Base-by-base conservation (phyloP, 1,140 invertebrate genomes). In the Hylyphantes graminicola region DNA sequence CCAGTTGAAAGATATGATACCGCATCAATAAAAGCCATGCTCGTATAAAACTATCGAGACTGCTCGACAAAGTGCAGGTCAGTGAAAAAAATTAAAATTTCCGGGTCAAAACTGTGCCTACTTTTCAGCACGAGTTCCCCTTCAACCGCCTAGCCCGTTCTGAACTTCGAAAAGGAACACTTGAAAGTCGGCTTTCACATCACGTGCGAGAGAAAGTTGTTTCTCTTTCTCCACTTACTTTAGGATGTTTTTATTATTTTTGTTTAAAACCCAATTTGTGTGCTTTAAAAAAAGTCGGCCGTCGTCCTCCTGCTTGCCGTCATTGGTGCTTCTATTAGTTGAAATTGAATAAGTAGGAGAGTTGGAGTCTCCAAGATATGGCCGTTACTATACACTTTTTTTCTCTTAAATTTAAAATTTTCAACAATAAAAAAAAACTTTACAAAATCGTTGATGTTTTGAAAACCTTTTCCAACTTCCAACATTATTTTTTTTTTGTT, bases 171-270 rank as follows among this genome's bases (percentile, higher is more conserved):
- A 35, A 35, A n/a, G n/a, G 50, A 54, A 54, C 15, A 70, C 48
- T 53, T 70, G 67, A 70, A 70, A 70, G 15, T 35, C 35, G 67
- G 67, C 67, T 54, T 15, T n/a, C 13, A 19, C 19, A 17, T 70
- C 67, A 70, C 67, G 67, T 70, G 67, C 67, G 48, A 70, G 15
- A 51, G 48, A 15, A 70, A 70, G 13, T 51, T 70, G 35, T 70
- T 70, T 70, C 48, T 70, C n/a, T 12, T 59, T 59, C 15, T 65
- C 19, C n/a, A 48, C 51, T 68, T 68, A 48, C 19, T 68, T 70
- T 70, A 53, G 54, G 57, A 59, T 12, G 57, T 59, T 59, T 59
- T 12, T 53, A 53, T 67, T 67, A 48, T 54, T n/a, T n/a, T 70
- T 51, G n/a, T 53, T 51, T 70, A 53, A 53, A 10, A 70, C 67